A percentile compares a stretch with the other conserved stretches of the same genome.
phyloP scores from a whole-genome alignment of 2,888 invertebrate genomes.

The Nemapogon koenigi region DNA sequence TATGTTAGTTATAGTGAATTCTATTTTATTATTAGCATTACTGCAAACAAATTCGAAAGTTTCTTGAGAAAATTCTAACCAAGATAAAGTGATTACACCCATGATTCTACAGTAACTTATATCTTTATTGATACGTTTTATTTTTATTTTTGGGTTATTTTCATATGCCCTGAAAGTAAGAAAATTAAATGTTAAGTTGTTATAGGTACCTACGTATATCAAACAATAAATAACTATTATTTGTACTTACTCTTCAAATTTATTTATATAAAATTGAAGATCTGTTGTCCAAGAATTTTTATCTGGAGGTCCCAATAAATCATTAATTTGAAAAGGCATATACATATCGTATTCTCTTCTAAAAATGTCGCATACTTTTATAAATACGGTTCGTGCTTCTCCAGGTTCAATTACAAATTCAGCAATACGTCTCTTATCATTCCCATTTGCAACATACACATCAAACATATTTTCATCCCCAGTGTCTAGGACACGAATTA shows the following conservation, averaged over 20 bases:
- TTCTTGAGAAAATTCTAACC: constrained; percentile 41
- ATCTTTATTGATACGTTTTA: constrained; percentile 38
- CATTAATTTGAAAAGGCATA: constrained; percentile 66
- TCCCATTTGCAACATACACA: constrained; percentile 35
- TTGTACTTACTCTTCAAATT: constrained; percentile 36
- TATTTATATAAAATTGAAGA: constrained; percentile 35
- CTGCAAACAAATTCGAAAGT: constrained; percentile 41
- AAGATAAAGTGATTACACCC: constrained; percentile 49
- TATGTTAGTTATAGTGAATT: constrained; percentile 45
- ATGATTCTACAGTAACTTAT: constrained; percentile 40
- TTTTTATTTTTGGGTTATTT: constrained; percentile 39
- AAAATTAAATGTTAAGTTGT: constrained; percentile 1
- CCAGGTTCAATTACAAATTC: constrained; percentile 38
- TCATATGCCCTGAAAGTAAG: constrained; percentile 36
- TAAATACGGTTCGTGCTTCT: constrained; percentile 38
- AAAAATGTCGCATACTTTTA: constrained; percentile 42
- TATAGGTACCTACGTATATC: constrained; percentile 4
- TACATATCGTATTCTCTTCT: constrained; percentile 61
- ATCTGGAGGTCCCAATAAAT: constrained; percentile 61
- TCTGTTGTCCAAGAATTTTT: constrained; percentile 32
- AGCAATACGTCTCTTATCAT: constrained; percentile 36
- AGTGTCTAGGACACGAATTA: constrained; percentile 35
- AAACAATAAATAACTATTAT: neutral
- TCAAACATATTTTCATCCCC: constrained; percentile 44
- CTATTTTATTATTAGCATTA: constrained; percentile 24